These are phyloP conservation scores for Anser brachyrhynchus DNA, from an alignment of 2,113 vertebrate genomes.

Conservation along the genomic window DNA sequence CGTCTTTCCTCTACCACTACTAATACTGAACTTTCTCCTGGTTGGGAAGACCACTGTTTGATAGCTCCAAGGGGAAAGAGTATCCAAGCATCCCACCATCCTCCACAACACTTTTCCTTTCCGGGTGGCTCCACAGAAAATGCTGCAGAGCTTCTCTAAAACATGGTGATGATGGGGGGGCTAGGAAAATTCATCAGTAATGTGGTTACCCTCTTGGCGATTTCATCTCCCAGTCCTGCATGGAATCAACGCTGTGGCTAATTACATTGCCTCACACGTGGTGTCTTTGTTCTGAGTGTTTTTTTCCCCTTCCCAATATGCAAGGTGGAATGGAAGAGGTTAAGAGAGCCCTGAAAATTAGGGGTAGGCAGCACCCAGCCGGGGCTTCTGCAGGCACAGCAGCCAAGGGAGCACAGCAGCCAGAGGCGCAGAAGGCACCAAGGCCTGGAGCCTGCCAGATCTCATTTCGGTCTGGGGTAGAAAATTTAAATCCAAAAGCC, in stretches of 20 bases:
- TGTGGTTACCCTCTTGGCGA: neutral
- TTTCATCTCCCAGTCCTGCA: neutral
- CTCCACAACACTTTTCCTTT: neutral
- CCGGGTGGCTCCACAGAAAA: neutral
- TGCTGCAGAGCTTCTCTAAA: neutral
- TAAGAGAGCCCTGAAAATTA: neutral
- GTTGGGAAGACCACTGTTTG: neutral
- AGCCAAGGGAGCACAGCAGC: accelerated
- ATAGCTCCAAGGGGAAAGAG: neutral
- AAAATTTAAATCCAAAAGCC: neutral
- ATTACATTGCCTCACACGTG: accelerated
- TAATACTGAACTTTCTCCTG: neutral
- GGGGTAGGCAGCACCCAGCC: neutral
- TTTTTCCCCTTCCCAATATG: neutral
- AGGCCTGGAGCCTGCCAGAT: neutral
- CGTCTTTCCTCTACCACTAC: neutral
- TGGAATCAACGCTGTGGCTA: neutral
- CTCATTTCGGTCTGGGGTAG: neutral
- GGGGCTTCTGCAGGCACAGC: accelerated
- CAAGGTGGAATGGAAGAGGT: neutral
- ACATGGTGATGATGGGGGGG: neutral
- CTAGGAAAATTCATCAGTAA: neutral
- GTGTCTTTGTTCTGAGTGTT: neutral
- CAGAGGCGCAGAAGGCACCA: neutral
- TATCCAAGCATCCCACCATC: neutral